Evolutionary conservation across 2,888 invertebrate genomes (phyloP), one percentile per base, ranked within the genome.

Genomic region (Thalpophila matura): DNA sequence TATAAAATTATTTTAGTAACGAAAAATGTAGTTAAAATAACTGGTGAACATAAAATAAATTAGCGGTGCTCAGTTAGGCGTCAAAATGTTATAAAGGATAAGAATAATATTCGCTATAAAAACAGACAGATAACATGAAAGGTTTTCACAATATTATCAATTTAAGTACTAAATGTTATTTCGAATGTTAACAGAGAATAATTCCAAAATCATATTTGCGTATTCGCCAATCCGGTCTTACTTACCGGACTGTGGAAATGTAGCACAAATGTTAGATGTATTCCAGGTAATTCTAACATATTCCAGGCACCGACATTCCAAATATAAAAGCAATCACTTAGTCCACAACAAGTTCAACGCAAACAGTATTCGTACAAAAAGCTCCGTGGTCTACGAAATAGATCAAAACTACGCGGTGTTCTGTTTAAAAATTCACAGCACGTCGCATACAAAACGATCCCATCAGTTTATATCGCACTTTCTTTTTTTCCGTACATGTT

Each of bases 381-480:
- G 40, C 59, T 51, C 22, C 61, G 57, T 42, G 50, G 29, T 66
- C 51, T 22, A 47, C 58, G 27, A 58, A 77, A 74, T 77, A 77
- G 60, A 77, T 77, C 78, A 71, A 75, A 77, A 74, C 77, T 73
- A 57, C 70, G 62, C 57, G 46, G 62, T 60, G 45, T 60, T n/a
- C 75, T 57, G 46, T 58, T 78, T 76, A 66, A 70, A 78, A 68
- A 82, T 83, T 83, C 82, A 65, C 45, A 56, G 57, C 80, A 68
- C 81, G 80, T 79, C 54, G 66, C 63, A 73, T 72, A 79, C 76
- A 69, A 72, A 82, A 81, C 65, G 73, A 58, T 66, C 68, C 62
- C 79, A 80, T 79, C 77, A 69, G 64, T 75, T 79, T 74, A 81
- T 80, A 79, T 79, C 62, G 74, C 81, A 81, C 77, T 73, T 72